A percentile compares a stretch with the other conserved stretches of the same genome.
Evolutionary conservation across 2,113 vertebrate species (phyloP).

Genomic region (Amazona guildingii): DNA sequence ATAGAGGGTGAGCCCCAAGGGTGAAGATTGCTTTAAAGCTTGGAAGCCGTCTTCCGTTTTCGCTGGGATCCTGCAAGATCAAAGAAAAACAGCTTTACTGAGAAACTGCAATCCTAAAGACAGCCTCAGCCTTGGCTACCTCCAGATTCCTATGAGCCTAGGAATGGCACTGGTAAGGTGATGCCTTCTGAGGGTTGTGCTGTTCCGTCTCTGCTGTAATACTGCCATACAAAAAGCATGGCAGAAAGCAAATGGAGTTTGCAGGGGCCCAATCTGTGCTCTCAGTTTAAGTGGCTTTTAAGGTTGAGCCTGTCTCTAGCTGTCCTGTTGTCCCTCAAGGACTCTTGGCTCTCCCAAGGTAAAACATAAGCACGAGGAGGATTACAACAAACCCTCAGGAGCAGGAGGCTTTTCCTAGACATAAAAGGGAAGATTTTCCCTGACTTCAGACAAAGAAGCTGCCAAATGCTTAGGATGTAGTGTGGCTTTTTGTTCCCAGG

Average conservation of each 20-base stretch:
- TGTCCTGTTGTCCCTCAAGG: background rate
- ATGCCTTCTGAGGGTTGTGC: background rate
- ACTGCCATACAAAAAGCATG: background rate
- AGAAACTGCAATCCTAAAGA: background rate
- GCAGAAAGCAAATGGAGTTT: slow-evolving; percentile 9
- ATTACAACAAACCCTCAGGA: background rate
- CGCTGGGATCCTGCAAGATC: background rate
- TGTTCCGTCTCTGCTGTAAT: background rate
- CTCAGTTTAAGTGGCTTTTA: background rate
- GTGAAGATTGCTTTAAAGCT: background rate
- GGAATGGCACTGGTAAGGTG: background rate
- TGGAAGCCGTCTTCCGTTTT: background rate
- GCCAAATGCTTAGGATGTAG: background rate
- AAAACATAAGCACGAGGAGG: background rate
- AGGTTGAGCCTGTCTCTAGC: background rate
- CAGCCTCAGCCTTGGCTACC: background rate
- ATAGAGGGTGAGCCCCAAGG: background rate
- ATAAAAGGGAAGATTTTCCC: background rate
- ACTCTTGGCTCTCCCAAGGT: background rate
- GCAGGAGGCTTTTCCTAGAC: background rate
- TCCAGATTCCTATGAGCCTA: background rate
- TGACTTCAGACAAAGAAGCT: background rate
- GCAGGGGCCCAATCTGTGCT: background rate
- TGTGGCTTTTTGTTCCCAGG: background rate
- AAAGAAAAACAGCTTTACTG: background rate